Evolutionary conservation across 2,888 invertebrate species (phyloP).

Genomic region (Polymixis lichenea): DNA sequence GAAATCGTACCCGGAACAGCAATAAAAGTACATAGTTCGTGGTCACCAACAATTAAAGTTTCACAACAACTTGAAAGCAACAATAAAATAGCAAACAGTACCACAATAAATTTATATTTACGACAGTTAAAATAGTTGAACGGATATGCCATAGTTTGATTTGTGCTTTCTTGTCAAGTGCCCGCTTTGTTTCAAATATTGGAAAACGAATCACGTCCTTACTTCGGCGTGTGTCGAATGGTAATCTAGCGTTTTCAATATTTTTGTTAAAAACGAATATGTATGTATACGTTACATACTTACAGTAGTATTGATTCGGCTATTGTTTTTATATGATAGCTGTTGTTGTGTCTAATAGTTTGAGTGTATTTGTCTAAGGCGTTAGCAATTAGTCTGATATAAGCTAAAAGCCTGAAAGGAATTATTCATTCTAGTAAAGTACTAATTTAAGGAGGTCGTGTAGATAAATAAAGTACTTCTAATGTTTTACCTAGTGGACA

Average conservation of each 20-base stretch:
- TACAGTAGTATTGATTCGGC: conserved; percentile 53
- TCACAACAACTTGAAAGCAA: conserved; percentile 71
- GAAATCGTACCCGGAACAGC: conserved; percentile 16
- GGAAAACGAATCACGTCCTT: conserved; percentile 83
- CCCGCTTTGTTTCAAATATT: conserved; percentile 86
- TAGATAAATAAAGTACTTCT: background rate
- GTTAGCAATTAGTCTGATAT: conserved; percentile 7
- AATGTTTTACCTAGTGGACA: background rate
- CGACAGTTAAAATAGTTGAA: conserved; percentile 77
- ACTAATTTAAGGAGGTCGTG: background rate
- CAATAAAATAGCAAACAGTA: conserved; percentile 73
- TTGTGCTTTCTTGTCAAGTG: conserved; percentile 84
- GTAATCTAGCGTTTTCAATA: conserved; percentile 81
- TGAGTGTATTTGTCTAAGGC: conserved; percentile 11
- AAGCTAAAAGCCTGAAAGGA: background rate
- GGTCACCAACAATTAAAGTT: conserved; percentile 73
- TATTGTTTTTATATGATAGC: conserved; percentile 31
- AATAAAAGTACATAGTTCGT: conserved; percentile 65
- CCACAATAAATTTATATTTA: conserved; percentile 74
- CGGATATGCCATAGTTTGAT: conserved; percentile 80
- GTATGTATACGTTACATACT: conserved; percentile 74
- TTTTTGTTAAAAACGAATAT: conserved; percentile 81
- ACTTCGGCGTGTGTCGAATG: conserved; percentile 82
- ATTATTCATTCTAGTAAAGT: conserved; percentile 1
- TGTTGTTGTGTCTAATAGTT: conserved; percentile 26